phyloP scores from a whole-genome alignment of 2,113 vertebrate species.

The Archocentrus centrarchus region DNA sequence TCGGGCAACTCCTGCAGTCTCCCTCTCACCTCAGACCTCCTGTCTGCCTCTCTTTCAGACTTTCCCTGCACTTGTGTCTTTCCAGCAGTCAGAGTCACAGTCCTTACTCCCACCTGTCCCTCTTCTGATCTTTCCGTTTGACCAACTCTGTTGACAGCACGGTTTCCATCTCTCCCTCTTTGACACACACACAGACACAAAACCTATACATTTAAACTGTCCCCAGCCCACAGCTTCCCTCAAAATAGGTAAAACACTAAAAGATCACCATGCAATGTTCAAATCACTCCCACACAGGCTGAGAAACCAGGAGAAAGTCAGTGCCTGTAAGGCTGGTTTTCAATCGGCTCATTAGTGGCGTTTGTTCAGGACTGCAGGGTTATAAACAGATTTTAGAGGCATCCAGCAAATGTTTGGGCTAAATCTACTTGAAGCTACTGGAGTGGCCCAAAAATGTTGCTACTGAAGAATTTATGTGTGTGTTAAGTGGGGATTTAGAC shows the following conservation, averaged over 20 bases:
- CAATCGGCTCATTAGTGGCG: not conserved
- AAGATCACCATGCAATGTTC: not conserved
- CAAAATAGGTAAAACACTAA: constrained; percentile 9
- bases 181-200: constrained; percentile 11
- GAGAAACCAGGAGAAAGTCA: not conserved
- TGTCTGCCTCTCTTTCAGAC: not conserved
- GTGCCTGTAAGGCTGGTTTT: not conserved
- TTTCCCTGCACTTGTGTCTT: not conserved
- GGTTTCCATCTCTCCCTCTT: constrained; percentile 60
- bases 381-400: not conserved
- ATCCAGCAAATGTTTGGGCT: not conserved
- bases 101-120: not conserved
- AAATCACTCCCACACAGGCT: not conserved
- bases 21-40: not conserved
- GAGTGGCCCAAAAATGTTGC: not conserved
- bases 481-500: not conserved
- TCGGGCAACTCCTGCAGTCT: not conserved
- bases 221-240: not conserved
- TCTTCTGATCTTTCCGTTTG: constrained; percentile 51
- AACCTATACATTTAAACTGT: constrained; percentile 4
- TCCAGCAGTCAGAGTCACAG: constrained; percentile 36
- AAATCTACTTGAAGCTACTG: constrained; percentile 3
- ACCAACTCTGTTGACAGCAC: constrained; percentile 66
- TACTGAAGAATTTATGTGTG: not conserved
- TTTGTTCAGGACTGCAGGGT: constrained; percentile 1